phyloP scores from a whole-genome alignment of 1,140 invertebrate genomes.

The Drosophila gunungcola region DNA sequence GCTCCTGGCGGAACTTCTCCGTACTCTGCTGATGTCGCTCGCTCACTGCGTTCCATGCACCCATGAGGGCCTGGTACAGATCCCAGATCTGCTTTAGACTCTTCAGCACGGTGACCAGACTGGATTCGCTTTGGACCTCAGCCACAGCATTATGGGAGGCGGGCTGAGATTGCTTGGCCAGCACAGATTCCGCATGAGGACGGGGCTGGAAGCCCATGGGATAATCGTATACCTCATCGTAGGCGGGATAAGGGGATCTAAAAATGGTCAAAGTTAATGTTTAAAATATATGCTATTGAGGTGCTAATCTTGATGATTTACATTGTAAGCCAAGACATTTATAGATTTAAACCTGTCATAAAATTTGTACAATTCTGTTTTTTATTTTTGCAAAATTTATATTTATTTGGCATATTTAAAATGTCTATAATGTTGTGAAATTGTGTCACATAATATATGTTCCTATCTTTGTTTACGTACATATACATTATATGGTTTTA shows the following conservation, averaged over 20 bases:
- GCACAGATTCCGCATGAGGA: constrained; percentile 12
- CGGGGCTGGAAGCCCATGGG: constrained; percentile 70
- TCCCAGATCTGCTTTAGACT: constrained; percentile 78
- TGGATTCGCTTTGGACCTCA: constrained; percentile 36
- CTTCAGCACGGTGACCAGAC: constrained; percentile 67
- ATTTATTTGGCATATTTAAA: not conserved
- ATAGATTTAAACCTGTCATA: too few relatives aligned
- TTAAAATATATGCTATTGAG: not conserved
- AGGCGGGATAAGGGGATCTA: constrained; percentile 52
- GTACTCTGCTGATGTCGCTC: constrained; percentile 65
- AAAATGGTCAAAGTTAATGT: not conserved
- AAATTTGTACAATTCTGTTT: too few relatives aligned
- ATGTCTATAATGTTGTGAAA: constrained; percentile 12
- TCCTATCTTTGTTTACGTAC: not conserved
- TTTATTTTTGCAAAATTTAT: too few relatives aligned
- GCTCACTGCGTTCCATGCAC: constrained; percentile 66
- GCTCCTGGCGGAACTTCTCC: constrained; percentile 59
- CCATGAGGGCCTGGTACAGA: constrained; percentile 70
- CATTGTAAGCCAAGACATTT: too few relatives aligned
- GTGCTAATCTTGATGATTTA: too few relatives aligned
- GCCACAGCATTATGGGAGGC: constrained; percentile 5
- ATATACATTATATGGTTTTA: not conserved
- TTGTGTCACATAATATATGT: constrained; percentile 1
- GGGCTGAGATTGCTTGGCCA: constrained; percentile 47
- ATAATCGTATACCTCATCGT: constrained; percentile 70